Evolutionary conservation across 2,888 invertebrate species (phyloP), one percentile per base, ranked within the genome.

Genomic region (Drosophila colorata): DNA sequence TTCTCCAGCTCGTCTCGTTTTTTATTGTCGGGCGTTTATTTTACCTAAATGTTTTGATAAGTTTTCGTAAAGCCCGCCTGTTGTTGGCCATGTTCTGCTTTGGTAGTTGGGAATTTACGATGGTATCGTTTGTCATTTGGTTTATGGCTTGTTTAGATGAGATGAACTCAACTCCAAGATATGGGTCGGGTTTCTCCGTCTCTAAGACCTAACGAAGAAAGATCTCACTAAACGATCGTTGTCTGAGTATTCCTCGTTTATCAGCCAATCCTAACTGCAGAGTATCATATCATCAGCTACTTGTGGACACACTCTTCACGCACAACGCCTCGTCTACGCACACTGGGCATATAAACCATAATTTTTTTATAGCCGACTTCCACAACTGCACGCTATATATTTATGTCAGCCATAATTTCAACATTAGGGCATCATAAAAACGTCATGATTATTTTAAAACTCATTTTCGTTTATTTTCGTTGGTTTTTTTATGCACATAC

Each of bases 31-130:
- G 69, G 87, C 87, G 87, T 87, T 83, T 83, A 83, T 87, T 83
- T 84, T 76, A 81, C 77, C 87, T 87, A 83, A 83, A 83, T 83
- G 83, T 83, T 83, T 83, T 83, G 83, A 83, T 83, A 83, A 83
- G 79, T 87, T 84, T 68, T 69, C 57, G 18, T 23, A 65, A 67
- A 63, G 66, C 52, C 63, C 37, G 59, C 57, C 68, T 67, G 16
- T 65, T 63, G 52, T 61, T 63, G 63, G 48, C 49, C 63, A 56
- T 65, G 68, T 66, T 64, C 60, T 73, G 74, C 66, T 74, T 69
- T 63, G 72, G 61, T 65, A 76, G 74, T 74, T 68, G 53, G 44
- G 28, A 69, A 81, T 87, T 87, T 83, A 83, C 87, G 77, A 53
- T 69, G 87, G 66, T 71, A 84, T 87, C 81, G 87, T 83, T 83